Percentiles rank a stretch among this genome's conserved stretches.
These are phyloP conservation scores for Clarias platycephalus DNA, from an alignment of 2,797 vertebrate species.

Conservation along the genomic window DNA sequence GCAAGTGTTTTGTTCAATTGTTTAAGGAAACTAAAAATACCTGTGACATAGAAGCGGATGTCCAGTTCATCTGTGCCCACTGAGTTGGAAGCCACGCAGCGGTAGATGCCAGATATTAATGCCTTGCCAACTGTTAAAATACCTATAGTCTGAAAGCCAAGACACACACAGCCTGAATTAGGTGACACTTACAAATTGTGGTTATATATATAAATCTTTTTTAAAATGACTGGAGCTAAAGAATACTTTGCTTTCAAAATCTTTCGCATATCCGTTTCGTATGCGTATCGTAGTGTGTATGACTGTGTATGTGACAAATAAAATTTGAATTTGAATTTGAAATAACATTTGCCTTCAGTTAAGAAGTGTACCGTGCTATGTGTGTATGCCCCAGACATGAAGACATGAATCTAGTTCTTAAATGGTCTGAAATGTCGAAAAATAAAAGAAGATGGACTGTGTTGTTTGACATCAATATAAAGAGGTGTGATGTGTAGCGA, in stretches of 20 bases:
- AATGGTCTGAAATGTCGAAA: not conserved
- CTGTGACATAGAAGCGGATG: slow-evolving; percentile 88
- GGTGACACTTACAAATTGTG: not conserved
- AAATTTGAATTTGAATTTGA: too few species aligned
- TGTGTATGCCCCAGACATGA: too few species aligned
- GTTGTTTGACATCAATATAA: not conserved
- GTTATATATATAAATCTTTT: not conserved
- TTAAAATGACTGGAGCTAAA: not conserved
- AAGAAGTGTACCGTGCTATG: not conserved
- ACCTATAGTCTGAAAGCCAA: slow-evolving; percentile 81
- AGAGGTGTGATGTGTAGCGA: not conserved
- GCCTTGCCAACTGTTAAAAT: slow-evolving; percentile 85
- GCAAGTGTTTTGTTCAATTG: slow-evolving; percentile 20
- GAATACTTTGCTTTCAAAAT: not conserved
- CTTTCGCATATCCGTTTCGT: not conserved
- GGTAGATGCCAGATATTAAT: slow-evolving; percentile 86
- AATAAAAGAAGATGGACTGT: not conserved
- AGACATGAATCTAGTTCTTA: too few species aligned
- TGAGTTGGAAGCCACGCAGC: slow-evolving; percentile 87
- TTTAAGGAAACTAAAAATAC: slow-evolving; percentile 69
- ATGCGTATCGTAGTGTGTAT: not conserved
- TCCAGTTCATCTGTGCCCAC: slow-evolving; percentile 81
- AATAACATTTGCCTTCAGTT: not conserved
- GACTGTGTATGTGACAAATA: too few species aligned
- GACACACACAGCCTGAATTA: slow-evolving; percentile 23